Percentiles rank a stretch among this genome's conserved stretches.
These are phyloP conservation scores for Acrobasis repandana DNA, from an alignment of 2,888 invertebrate species.

Conservation along the genomic window DNA sequence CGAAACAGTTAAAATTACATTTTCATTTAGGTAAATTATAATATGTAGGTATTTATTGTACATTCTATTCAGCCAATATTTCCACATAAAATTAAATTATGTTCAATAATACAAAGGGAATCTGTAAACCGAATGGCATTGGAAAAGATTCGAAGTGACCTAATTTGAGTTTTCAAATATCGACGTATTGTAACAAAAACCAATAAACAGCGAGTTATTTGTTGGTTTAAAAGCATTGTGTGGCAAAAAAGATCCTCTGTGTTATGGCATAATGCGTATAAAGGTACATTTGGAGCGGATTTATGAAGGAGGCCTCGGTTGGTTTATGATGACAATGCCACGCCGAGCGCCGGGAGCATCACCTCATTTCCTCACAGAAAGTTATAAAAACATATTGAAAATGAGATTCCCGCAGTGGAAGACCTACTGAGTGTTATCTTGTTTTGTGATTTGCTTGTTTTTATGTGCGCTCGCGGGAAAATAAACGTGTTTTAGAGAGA, in stretches of 20 bases:
- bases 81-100: background rate
- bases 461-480: conserved; percentile 65
- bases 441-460: conserved; percentile 79
- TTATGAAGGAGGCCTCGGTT: conserved; percentile 77
- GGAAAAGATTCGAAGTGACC: conserved; percentile 10
- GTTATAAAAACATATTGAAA: conserved; percentile 84
- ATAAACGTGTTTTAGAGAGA: conserved; percentile 67
- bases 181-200: conserved; percentile 34
- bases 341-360: conserved; percentile 69
- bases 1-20: no score
- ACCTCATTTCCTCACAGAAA: conserved; percentile 81
- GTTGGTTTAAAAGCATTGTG: conserved; percentile 68
- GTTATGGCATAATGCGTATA: conserved; percentile 79
- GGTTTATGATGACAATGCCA: conserved; percentile 81
- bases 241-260: conserved; percentile 58
- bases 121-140: conserved; percentile 5
- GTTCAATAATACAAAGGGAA: conserved; percentile 21
- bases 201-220: conserved; percentile 59
- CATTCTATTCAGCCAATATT: background rate
- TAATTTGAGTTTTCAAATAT: conserved; percentile 26
- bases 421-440: conserved; percentile 78
- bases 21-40: no score
- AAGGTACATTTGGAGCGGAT: conserved; percentile 79
- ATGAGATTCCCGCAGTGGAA: conserved; percentile 77
- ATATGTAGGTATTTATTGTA: no score